Evolutionary conservation across 2,797 vertebrate genomes (phyloP), one percentile per base, ranked within the genome.

Genomic region (Typhlichthys subterraneus): DNA sequence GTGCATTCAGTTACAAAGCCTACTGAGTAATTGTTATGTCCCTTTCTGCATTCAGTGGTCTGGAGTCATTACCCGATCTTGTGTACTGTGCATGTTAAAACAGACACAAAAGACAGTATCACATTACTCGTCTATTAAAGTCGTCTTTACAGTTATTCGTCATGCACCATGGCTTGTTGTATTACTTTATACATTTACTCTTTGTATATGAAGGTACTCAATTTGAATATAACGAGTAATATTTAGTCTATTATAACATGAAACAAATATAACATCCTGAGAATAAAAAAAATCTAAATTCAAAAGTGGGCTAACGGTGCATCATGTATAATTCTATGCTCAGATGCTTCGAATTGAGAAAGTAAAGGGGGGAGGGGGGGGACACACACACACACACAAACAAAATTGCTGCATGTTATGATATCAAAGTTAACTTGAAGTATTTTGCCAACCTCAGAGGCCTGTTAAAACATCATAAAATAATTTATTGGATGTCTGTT

Each of bases 251-350:
- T 65, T 75, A 86, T 70, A 79, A 79, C 67, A 77, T 71, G 50
- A 65, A 88, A 92, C 90, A 93, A 92, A 91, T 87, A 85, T 94
- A 89, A 93, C 91, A 91, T 96, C 95, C 94, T 96, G 95, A 97
- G 95, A 93, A 94, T 87, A 75, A 77, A 89, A 82, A 81, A 63
- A 86, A 73, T 61, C 61, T 23, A 57, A 72, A 63, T 49, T 64
- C 60, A 58, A 14, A 55, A 17, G 48, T 63, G 73, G 67, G 76
- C 72, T 79, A 55, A 45, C 23, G 61, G 70, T 70, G 70, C 51
- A 65, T 1, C 11, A 6, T 52, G 63, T 53, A 65, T 56, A 17
- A 19, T 42, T 66, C 11, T 4, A 57, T 70, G 72, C 45, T 53
- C 15, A 29, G 60, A 49, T 19, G 46, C 2, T 57, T 47, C 48